These are phyloP conservation scores for Sphenopsis melanotis DNA, from an alignment of 2,797 vertebrate species.

Conservation along the genomic window DNA sequence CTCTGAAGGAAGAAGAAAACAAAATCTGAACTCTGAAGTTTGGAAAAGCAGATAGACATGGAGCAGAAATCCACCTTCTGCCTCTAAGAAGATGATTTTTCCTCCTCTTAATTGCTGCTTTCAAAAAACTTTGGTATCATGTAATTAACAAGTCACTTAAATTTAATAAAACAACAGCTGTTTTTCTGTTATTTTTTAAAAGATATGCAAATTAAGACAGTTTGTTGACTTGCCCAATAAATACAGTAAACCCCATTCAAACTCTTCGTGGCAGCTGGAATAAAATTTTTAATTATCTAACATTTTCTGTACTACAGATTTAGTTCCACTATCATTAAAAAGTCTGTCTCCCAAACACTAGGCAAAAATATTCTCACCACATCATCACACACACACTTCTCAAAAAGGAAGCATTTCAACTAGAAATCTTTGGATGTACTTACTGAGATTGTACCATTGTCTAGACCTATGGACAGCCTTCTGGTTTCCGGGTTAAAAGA, in stretches of 20 bases:
- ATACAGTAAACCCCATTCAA: neutral
- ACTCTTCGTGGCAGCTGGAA: neutral
- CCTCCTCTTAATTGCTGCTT: neutral
- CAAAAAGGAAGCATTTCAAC: slow-evolving; percentile 68
- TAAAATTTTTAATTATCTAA: neutral
- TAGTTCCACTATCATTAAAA: slow-evolving; percentile 1
- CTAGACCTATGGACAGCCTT: slow-evolving; percentile 92
- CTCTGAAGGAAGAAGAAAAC: neutral
- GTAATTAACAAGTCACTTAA: neutral
- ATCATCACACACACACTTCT: slow-evolving; percentile 57
- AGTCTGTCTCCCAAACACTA: neutral
- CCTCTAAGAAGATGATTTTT: neutral
- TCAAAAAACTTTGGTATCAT: neutral
- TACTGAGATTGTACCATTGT: slow-evolving; percentile 93
- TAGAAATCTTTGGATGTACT: slow-evolving; percentile 79
- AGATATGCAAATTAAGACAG: neutral
- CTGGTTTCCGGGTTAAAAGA: slow-evolving; percentile 98
- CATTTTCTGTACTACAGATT: neutral
- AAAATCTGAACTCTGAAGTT: neutral
- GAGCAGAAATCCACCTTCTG: neutral
- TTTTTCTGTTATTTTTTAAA: neutral
- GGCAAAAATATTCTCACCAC: slow-evolving; percentile 45
- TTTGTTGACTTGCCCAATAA: neutral
- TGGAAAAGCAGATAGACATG: neutral
- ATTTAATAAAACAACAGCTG: neutral